Evolutionary conservation across 2,797 vertebrate species (phyloP).

Genomic region (Cygnus olor): DNA sequence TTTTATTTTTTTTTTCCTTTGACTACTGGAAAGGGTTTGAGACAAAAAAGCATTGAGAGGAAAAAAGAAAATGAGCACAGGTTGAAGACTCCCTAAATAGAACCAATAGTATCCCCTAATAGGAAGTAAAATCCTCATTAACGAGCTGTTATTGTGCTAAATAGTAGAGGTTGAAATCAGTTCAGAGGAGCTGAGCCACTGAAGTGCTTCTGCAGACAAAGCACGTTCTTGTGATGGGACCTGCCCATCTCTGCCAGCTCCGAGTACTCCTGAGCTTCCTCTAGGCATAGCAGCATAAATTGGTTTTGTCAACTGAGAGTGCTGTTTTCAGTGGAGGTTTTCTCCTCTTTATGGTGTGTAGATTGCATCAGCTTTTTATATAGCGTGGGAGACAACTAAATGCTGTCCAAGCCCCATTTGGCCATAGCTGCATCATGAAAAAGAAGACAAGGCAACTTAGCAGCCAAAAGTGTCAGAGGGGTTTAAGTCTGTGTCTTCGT

Average conservation of each 20-base stretch:
- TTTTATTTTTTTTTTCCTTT: neutral
- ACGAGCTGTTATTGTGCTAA: neutral
- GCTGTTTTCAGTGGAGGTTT: neutral
- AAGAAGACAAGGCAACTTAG: neutral
- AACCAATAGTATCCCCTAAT: neutral
- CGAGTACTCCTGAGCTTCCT: neutral
- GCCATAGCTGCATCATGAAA: neutral
- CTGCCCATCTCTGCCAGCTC: neutral
- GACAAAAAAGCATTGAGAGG: neutral
- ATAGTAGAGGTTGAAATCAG: neutral
- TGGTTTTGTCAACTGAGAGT: neutral
- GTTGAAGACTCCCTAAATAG: neutral
- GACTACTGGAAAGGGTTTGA: neutral
- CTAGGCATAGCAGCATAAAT: neutral
- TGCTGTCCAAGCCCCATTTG: neutral
- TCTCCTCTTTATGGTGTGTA: neutral
- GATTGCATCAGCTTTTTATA: neutral
- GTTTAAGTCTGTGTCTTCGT: neutral
- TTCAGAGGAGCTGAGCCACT: neutral
- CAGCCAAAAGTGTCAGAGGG: neutral
- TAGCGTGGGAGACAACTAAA: neutral
- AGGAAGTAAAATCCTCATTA: neutral
- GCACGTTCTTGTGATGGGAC: neutral
- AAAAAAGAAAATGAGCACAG: neutral
- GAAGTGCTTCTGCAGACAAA: constrained; percentile 3